Conservation (phyloP, 2,888 invertebrate species). For the Micropterix aruncella region DNA sequence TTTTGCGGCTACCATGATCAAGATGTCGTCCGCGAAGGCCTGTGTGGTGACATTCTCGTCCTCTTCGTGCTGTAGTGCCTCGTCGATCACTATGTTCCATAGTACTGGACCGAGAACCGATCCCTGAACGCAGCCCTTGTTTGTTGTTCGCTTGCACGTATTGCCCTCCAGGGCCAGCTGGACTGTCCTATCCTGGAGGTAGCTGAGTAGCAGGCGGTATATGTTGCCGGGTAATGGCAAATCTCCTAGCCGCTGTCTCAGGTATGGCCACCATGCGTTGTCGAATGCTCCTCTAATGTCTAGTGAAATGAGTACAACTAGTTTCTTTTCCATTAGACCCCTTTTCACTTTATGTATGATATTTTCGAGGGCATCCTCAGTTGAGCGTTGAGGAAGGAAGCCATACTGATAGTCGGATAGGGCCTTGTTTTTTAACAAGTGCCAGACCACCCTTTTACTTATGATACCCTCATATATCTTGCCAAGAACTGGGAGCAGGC, state of each 20-base stretch:
- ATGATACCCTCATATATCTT: neutral
- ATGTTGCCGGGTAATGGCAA: neutral
- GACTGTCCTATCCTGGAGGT: neutral
- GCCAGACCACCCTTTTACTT: neutral
- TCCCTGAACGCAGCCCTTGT: neutral
- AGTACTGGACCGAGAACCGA: neutral
- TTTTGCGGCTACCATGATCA: neutral
- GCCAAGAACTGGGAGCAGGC: neutral
- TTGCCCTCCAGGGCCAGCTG: too few species aligned
- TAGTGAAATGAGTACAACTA: neutral
- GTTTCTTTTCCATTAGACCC: neutral
- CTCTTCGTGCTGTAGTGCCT: neutral
- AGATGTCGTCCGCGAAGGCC: slow-evolving; percentile 1
- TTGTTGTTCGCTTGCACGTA: neutral
- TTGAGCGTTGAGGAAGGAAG: neutral
- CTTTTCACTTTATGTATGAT: neutral
- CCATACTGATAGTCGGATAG: neutral
- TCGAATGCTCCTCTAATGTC: neutral
- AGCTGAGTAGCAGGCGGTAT: neutral
- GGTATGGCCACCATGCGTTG: neutral
- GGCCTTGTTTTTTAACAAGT: too few species aligned
- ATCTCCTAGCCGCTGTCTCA: neutral
- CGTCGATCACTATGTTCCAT: neutral
- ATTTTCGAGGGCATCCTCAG: neutral
- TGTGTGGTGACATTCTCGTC: neutral